Percentiles rank a stretch among this genome's conserved stretches.
Evolutionary conservation across 2,113 vertebrate genomes (phyloP).

Genomic region (Petroica traversi): DNA sequence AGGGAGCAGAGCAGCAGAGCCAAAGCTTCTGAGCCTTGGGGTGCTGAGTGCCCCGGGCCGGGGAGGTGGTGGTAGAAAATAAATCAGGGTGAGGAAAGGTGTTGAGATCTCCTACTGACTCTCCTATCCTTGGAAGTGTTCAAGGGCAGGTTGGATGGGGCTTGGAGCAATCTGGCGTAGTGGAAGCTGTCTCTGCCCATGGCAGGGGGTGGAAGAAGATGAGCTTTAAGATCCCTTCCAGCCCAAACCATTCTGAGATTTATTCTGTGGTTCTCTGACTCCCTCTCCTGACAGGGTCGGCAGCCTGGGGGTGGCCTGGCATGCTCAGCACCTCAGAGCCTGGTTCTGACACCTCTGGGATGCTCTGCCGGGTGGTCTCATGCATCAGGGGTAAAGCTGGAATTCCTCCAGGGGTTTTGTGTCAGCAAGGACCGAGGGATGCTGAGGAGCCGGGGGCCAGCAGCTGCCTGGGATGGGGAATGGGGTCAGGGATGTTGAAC

Average conservation of each 20-base stretch:
- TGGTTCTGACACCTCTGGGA: background rate
- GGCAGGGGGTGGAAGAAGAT: background rate
- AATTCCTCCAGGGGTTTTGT: background rate
- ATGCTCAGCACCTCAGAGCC: background rate
- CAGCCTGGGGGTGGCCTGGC: background rate
- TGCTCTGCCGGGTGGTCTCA: background rate
- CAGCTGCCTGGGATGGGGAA: background rate
- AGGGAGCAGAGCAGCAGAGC: background rate
- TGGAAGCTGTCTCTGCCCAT: background rate
- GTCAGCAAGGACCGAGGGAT: background rate
- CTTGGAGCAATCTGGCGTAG: background rate
- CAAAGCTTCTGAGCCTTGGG: background rate
- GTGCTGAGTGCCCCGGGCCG: accelerated
- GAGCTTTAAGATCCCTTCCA: background rate
- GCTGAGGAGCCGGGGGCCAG: accelerated
- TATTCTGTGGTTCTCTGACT: background rate
- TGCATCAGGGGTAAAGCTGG: background rate
- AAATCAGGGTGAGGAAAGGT: background rate
- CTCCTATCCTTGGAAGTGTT: accelerated
- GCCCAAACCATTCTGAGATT: background rate
- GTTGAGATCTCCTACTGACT: background rate
- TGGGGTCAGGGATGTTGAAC: background rate
- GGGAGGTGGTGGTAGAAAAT: background rate
- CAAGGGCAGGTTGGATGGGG: background rate
- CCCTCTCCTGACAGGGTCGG: background rate